Evolutionary conservation across 2,888 invertebrate species (phyloP).

Genomic region (Plemyria rubiginata): DNA sequence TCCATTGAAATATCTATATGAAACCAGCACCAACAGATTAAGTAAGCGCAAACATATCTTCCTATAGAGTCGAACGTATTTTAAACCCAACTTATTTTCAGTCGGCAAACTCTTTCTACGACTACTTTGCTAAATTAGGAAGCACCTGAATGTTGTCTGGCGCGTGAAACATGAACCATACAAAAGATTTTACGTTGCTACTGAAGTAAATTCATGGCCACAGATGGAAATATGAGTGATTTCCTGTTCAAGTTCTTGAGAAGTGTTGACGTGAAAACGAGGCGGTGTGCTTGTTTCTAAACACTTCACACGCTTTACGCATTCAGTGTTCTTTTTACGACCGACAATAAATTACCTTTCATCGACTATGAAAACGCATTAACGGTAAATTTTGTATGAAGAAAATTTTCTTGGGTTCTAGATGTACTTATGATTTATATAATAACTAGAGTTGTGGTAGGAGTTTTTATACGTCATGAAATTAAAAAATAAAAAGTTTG

Average conservation of each 20-base stretch:
- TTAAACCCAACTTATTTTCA: not conserved
- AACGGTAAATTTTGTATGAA: constrained; percentile 61
- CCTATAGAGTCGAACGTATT: not conserved
- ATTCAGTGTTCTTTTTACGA: constrained; percentile 69
- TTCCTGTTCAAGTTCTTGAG: constrained; percentile 34
- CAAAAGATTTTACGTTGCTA: constrained; percentile 9
- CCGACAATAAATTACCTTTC: constrained; percentile 70
- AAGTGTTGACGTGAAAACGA: constrained; percentile 60
- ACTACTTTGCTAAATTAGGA: not conserved
- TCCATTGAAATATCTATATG: too few species aligned
- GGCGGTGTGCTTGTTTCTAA: constrained; percentile 48
- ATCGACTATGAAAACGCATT: constrained; percentile 65
- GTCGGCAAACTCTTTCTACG: not conserved
- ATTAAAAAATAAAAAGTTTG: not conserved
- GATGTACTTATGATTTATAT: constrained; percentile 4
- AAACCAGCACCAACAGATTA: not conserved
- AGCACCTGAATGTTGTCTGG: not conserved
- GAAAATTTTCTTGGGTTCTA: constrained; percentile 54
- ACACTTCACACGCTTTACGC: constrained; percentile 60
- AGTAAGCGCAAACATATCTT: not conserved
- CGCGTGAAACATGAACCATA: constrained; percentile 10
- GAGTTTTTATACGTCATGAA: constrained; percentile 1
- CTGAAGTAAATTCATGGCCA: constrained; percentile 18
- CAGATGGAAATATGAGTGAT: constrained; percentile 18
- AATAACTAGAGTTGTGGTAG: not conserved